phyloP scores from a whole-genome alignment of 2,888 invertebrate species.

The Trichacis sp. region DNA sequence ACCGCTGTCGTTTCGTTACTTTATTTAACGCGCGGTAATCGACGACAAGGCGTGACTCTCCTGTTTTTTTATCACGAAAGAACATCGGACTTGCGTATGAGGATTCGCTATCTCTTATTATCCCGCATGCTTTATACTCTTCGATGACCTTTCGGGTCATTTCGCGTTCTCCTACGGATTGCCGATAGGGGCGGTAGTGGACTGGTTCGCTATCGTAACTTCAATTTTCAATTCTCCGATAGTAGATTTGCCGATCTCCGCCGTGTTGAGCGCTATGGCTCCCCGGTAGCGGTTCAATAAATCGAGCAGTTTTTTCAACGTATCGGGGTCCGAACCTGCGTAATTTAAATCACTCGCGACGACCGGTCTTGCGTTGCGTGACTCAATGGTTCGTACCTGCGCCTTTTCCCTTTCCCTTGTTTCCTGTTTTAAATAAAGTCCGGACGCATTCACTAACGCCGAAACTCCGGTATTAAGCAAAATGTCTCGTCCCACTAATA shows the following conservation, averaged over 20 bases:
- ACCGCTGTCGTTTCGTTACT: slow-evolving; percentile 46
- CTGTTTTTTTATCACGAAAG: slow-evolving; percentile 49
- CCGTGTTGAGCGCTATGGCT: slow-evolving; percentile 9
- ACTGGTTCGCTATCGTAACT: slow-evolving; percentile 32
- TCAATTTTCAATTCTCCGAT: slow-evolving; percentile 41
- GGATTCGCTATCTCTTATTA: slow-evolving; percentile 41
- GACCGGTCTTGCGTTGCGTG: too few relatives aligned
- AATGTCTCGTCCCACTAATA: slow-evolving; percentile 39
- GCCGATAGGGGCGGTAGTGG: slow-evolving; percentile 35
- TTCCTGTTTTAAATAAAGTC: too few relatives aligned
- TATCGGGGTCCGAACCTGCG: too few relatives aligned
- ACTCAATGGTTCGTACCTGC: too few relatives aligned
- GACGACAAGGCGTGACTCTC: slow-evolving; percentile 49
- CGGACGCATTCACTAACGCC: slow-evolving; percentile 14
- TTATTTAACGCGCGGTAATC: slow-evolving; percentile 52
- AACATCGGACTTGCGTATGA: too few relatives aligned
- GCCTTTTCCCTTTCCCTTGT: too few relatives aligned
- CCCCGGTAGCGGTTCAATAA: neutral
- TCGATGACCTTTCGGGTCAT: slow-evolving; percentile 31
- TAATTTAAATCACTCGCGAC: too few relatives aligned
- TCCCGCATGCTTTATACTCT: slow-evolving; percentile 34
- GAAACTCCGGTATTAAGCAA: slow-evolving; percentile 20
- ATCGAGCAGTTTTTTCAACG: too few relatives aligned
- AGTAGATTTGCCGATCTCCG: slow-evolving; percentile 16
- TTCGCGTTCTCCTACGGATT: slow-evolving; percentile 38